Percentiles rank a stretch among this genome's conserved stretches.
Evolutionary conservation across 2,888 invertebrate species (phyloP).

Genomic region (Leptothorax acervorum): DNA sequence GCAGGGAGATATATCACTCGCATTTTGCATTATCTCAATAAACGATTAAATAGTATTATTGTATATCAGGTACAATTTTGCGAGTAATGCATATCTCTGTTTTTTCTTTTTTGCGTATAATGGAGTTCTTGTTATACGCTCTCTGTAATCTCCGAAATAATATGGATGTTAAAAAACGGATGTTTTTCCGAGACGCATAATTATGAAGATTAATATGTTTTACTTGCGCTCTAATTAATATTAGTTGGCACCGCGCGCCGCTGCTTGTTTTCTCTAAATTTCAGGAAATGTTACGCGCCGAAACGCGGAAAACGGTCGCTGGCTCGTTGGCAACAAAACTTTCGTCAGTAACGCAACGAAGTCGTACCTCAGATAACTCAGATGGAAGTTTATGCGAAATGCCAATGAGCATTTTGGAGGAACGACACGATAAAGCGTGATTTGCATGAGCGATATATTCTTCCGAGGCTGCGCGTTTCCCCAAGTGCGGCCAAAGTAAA

Average conservation of each 20-base stretch:
- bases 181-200: neutral
- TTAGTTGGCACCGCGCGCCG: conserved; percentile 20
- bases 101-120: neutral
- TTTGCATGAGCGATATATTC: conserved; percentile 36
- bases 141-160: conserved; percentile 29
- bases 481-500: conserved; percentile 11
- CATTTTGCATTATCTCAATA: conserved; percentile 6
- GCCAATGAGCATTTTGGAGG: conserved; percentile 11
- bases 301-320: neutral
- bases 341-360: neutral
- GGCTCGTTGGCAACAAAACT: neutral
- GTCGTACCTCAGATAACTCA: neutral
- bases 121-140: neutral
- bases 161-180: conserved; percentile 9
- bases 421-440: conserved; percentile 20
- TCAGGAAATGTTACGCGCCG: neutral
- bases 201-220: conserved; percentile 36
- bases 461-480: neutral
- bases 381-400: conserved; percentile 22
- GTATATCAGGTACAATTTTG: neutral
- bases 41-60: conserved; percentile 17
- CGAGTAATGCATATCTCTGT: conserved; percentile 7
- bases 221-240: conserved; percentile 36
- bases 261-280: conserved; percentile 38
- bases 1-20: neutral